Conservation (phyloP, 2,888 invertebrate species). For the Anagyrus pseudococci region DNA sequence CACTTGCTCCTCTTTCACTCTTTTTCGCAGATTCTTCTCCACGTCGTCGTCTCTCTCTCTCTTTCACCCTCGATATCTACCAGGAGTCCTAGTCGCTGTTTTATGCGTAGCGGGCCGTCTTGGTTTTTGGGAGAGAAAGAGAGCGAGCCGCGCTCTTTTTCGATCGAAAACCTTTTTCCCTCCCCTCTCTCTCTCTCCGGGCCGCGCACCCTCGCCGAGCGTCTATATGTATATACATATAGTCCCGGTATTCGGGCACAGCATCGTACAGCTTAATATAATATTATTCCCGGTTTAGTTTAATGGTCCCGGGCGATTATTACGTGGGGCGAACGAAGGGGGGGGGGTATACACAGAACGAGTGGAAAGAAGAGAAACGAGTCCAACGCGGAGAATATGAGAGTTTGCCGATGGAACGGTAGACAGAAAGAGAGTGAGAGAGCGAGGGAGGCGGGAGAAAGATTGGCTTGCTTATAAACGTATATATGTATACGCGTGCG, state of each 20-base stretch:
- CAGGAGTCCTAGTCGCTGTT: too few relatives aligned
- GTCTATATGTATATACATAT: too few relatives aligned
- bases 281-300: slow-evolving; percentile 63
- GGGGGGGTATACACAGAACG: slow-evolving; percentile 9
- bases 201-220: slow-evolving; percentile 27
- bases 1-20: slow-evolving; percentile 8
- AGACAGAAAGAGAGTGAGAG: too few relatives aligned
- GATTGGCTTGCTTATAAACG: slow-evolving; percentile 36
- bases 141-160: slow-evolving; percentile 1
- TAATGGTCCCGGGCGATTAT: slow-evolving; percentile 62
- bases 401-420: too few relatives aligned
- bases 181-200: slow-evolving; percentile 41
- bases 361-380: slow-evolving; percentile 34
- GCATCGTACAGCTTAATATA: slow-evolving; percentile 57
- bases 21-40: too few relatives aligned
- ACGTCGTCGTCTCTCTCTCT: too few relatives aligned
- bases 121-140: neutral
- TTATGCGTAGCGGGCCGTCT: too few relatives aligned
- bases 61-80: too few relatives aligned
- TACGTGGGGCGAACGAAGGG: slow-evolving; percentile 49
- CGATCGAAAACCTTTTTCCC: slow-evolving; percentile 24
- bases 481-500: too few relatives aligned
- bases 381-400: slow-evolving; percentile 31
- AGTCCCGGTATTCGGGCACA: too few relatives aligned
- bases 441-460: slow-evolving; percentile 22